Evolutionary conservation across 2,888 invertebrate species (phyloP), one percentile per base, ranked within the genome.

Genomic region (Auanema freiburgensis): DNA sequence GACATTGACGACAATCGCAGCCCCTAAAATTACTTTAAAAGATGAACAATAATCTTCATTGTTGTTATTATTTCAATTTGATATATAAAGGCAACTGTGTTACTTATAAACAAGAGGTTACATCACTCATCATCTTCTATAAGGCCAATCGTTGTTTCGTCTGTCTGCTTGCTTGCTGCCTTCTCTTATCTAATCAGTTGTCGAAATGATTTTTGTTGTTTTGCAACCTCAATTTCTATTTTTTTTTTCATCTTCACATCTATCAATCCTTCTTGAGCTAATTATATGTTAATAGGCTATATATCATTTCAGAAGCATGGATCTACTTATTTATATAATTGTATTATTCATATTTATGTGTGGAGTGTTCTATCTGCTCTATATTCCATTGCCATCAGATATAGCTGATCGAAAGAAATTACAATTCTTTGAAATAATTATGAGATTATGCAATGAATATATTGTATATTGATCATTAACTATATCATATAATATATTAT

Each of bases 341-440:
- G 49, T 69, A n/a, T 57, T 69, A 8, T 60, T 69, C 24, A 41
- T 67, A 11, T 72, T 72, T 59, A 67, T 72, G 54, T 54, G 57
- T 21, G 64, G 64, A 16, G 61, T 66, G 6, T 59, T 68, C n/a
- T 65, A 63, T 49, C 58, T 73, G 0, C 69, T 80, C 5, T 69
- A 78, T 40, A 75, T 75, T 10, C 76, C 80, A 4, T 62, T 80
- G 8, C 80, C 80, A 11, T 21, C 51, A 40, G 75, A 77, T 40
- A 79, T 80, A 24, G 71, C 74, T 33, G 80, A 80, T 62, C 68
- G 80, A 14, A 61, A 66, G 40, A 80, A 80, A 57, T 63, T 81
- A 21, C 72, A 76, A 51, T 49, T 79, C 33, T 67, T 74, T 40
- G 81, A 81, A 60, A 73, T 80, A 58, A 50, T 76, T 25, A 63